Conservation (phyloP, 2,113 vertebrate genomes). For the Pseudolaguvia tuberculata region DNA sequence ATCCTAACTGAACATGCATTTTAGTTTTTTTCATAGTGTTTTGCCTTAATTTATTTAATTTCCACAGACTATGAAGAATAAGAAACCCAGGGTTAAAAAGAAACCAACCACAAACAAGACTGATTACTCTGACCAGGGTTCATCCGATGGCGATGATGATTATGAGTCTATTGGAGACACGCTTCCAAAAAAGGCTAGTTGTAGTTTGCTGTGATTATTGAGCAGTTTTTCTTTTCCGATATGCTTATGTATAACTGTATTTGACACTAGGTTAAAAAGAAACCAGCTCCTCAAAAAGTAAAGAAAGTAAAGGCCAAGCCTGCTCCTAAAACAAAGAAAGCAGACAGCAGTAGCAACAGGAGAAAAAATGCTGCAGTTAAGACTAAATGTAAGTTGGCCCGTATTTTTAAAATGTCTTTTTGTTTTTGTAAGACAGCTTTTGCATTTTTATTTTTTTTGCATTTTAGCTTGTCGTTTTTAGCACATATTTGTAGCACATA, state of each 20-base stretch:
- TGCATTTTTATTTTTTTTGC: not conserved
- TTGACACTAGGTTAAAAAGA: conserved; percentile 75
- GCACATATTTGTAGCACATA: too few relatives aligned
- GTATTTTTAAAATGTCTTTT: not conserved
- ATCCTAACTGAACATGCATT: not conserved
- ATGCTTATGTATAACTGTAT: not conserved
- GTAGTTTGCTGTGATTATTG: not conserved
- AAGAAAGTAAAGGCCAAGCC: conserved; percentile 63
- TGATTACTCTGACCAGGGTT: conserved; percentile 47
- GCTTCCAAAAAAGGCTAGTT: conserved; percentile 50
- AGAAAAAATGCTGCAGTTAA: conserved; percentile 77
- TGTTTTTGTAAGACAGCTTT: not conserved
- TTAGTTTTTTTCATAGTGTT: not conserved
- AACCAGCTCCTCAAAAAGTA: conserved; percentile 71
- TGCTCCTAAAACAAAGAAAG: conserved; percentile 85
- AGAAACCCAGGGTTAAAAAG: conserved; percentile 54
- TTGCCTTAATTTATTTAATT: too few relatives aligned
- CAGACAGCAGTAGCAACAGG: conserved; percentile 87
- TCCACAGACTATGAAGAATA: conserved; percentile 46
- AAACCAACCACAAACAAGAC: conserved; percentile 42
- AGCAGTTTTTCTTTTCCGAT: not conserved
- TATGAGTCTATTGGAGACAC: conserved; percentile 41
- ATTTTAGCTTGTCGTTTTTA: too few relatives aligned
- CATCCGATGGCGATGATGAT: conserved; percentile 44
- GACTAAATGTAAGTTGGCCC: conserved; percentile 69